Percentiles rank a stretch among this genome's conserved stretches.
Conservation (phyloP, 2,888 invertebrate species). For the Mythimna lalbum region DNA sequence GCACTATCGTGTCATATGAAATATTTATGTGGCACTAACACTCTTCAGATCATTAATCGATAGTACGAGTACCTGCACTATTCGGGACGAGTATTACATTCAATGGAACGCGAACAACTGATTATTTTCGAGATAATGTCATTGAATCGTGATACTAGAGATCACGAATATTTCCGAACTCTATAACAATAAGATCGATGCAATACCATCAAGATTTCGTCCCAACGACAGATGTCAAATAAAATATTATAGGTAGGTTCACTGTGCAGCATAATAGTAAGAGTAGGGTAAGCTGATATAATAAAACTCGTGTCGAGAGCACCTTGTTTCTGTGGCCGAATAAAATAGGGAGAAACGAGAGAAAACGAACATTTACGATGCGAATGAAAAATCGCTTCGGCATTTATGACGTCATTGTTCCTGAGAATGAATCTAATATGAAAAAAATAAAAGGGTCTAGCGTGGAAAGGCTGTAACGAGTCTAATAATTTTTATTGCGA, state of each 20-base stretch:
- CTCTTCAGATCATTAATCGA: constrained; percentile 79
- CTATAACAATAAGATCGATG: constrained; percentile 14
- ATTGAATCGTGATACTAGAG: constrained; percentile 1
- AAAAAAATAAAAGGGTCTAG: constrained; percentile 72
- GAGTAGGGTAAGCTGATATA: constrained; percentile 54
- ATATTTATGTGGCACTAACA: constrained; percentile 80
- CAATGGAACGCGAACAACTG: constrained; percentile 36
- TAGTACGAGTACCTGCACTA: constrained; percentile 53
- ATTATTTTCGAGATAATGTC: constrained; percentile 1
- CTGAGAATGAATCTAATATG: constrained; percentile 77
- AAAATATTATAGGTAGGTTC: constrained; percentile 42
- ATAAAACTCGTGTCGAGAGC: constrained; percentile 66
- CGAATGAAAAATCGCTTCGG: constrained; percentile 82
- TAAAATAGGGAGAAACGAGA: constrained; percentile 68
- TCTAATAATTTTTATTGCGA: constrained; percentile 87
- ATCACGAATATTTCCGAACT: constrained; percentile 1
- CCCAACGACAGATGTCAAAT: constrained; percentile 30
- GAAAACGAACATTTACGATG: constrained; percentile 77
- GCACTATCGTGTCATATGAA: constrained; percentile 82
- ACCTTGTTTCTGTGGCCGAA: constrained; percentile 76
- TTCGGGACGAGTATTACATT: constrained; percentile 54
- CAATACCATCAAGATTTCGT: constrained; percentile 22
- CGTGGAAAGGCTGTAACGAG: constrained; percentile 78
- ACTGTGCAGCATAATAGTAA: constrained; percentile 40
- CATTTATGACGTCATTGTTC: constrained; percentile 84